Evolutionary conservation across 2,797 vertebrate genomes (phyloP).

Genomic region (Macropus fuliginosus): DNA sequence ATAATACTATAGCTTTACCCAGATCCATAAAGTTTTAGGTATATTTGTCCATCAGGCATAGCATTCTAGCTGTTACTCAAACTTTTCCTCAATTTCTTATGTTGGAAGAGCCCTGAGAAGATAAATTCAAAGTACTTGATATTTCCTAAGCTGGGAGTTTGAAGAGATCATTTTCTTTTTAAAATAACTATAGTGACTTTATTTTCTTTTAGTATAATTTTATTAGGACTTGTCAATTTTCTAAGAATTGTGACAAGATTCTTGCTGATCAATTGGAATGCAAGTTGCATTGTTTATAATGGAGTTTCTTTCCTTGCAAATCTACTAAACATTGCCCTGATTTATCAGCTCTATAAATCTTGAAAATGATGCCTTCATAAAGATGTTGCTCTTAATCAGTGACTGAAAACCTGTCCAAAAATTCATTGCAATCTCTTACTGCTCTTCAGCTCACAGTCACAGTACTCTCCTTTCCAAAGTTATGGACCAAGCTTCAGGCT

Average conservation of each 20-base stretch:
- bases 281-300: slow-evolving; percentile 42
- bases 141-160: neutral
- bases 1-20: neutral
- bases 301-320: slow-evolving; percentile 61
- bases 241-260: slow-evolving; percentile 44
- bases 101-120: slow-evolving; percentile 16
- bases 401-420: slow-evolving; percentile 62
- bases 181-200: neutral
- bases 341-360: slow-evolving; percentile 70
- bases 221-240: slow-evolving; percentile 28
- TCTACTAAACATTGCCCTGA: slow-evolving; percentile 68
- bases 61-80: slow-evolving; percentile 4
- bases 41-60: neutral
- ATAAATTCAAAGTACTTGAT: slow-evolving; percentile 15
- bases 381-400: slow-evolving; percentile 76
- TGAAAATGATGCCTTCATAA: slow-evolving; percentile 63
- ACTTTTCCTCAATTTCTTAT: slow-evolving; percentile 10
- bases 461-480: slow-evolving; percentile 47
- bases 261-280: slow-evolving; percentile 15
- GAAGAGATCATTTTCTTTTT: neutral
- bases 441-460: slow-evolving; percentile 48
- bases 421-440: slow-evolving; percentile 52
- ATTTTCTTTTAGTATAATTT: slow-evolving; percentile 27
- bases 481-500: slow-evolving; percentile 34
- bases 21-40: neutral